Evolutionary conservation across 2,113 vertebrate species (phyloP).

Genomic region (Daboia siamensis): DNA sequence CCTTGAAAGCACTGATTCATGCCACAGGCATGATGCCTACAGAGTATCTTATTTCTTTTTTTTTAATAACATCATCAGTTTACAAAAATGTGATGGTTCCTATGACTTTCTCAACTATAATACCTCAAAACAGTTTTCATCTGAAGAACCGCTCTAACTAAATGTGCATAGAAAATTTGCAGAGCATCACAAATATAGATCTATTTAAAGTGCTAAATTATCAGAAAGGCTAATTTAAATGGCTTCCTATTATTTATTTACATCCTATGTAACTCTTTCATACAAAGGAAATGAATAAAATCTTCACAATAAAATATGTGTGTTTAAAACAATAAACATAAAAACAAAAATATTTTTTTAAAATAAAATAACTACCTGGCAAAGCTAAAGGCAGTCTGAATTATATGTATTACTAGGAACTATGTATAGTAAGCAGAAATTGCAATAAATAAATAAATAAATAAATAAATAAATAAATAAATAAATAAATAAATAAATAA

Average conservation of each 20-base stretch:
- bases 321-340: neutral
- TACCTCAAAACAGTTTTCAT: neutral
- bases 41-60: neutral
- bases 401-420: neutral
- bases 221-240: neutral
- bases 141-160: neutral
- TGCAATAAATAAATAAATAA: neutral
- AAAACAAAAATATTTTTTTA: neutral
- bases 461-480: too few species aligned
- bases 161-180: neutral
- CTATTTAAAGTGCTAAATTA: neutral
- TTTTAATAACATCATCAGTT: neutral
- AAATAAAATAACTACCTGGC: neutral
- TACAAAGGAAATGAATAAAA: neutral
- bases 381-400: neutral
- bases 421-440: neutral
- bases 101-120: neutral
- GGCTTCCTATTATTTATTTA: neutral
- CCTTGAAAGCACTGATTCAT: neutral
- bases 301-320: neutral
- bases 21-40: neutral
- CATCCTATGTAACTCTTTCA: neutral
- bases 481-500: too few species aligned
- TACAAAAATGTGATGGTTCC: neutral
- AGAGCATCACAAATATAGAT: neutral